Percentiles rank a stretch among this genome's conserved stretches.
phyloP scores from a whole-genome alignment of 2,113 vertebrate genomes.

The Chlamydotis undulata region DNA sequence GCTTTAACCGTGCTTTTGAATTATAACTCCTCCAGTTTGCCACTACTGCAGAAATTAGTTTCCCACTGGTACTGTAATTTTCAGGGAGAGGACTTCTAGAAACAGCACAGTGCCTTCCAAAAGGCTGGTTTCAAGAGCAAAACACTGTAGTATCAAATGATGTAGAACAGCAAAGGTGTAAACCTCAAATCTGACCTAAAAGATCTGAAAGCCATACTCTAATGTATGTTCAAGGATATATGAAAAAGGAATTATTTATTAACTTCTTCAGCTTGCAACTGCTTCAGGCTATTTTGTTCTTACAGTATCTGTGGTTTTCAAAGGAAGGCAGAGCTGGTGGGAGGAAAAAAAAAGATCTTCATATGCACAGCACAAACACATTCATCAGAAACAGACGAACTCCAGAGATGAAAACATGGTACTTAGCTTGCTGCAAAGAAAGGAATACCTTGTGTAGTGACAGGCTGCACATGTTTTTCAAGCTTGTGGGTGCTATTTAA shows the following conservation, averaged over 20 bases:
- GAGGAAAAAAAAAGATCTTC: slow-evolving; percentile 8
- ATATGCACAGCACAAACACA: slow-evolving; percentile 11
- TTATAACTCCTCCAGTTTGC: not conserved
- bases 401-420: not conserved
- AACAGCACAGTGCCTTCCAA: not conserved
- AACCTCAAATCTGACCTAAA: slow-evolving; percentile 4
- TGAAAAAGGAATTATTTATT: slow-evolving; percentile 61
- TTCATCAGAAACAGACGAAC: slow-evolving; percentile 29
- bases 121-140: not conserved
- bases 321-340: slow-evolving; percentile 17
- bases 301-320: slow-evolving; percentile 17
- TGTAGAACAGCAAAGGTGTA: not conserved
- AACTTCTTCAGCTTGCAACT: slow-evolving; percentile 25
- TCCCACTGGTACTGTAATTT: not conserved
- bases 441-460: slow-evolving; percentile 28
- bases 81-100: not conserved
- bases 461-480: slow-evolving; percentile 43
- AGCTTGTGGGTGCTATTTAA: slow-evolving; percentile 50
- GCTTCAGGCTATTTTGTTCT: slow-evolving; percentile 46
- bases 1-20: not conserved
- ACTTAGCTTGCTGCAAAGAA: slow-evolving; percentile 30
- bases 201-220: slow-evolving; percentile 13
- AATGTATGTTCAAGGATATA: slow-evolving; percentile 31
- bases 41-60: not conserved
- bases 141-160: slow-evolving; percentile 20